Evolutionary conservation across 2,797 vertebrate genomes (phyloP).

Genomic region (Sphenodon punctatus): DNA sequence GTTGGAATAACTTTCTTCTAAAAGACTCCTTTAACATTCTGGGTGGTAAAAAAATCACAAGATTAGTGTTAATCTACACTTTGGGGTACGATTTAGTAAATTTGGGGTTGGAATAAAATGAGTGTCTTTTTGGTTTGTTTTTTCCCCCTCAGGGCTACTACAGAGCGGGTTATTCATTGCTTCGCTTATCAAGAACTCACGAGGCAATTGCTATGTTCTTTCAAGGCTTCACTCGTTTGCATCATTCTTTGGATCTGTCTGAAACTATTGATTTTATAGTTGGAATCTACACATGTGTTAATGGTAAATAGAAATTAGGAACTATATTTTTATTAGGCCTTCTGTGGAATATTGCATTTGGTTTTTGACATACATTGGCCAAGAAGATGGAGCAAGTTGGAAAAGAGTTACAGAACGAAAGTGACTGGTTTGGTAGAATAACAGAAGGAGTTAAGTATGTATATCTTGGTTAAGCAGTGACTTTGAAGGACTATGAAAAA

Average conservation of each 20-base stretch:
- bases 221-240: constrained; percentile 65
- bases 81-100: not conserved
- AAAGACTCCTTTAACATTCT: not conserved
- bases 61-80: not conserved
- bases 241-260: constrained; percentile 25
- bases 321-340: not conserved
- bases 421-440: not conserved
- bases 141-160: constrained; percentile 73
- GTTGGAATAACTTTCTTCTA: not conserved
- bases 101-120: not conserved
- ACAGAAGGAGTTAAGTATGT: not conserved
- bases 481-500: not conserved
- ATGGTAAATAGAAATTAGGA: constrained; percentile 56
- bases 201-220: constrained; percentile 66
- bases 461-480: not conserved
- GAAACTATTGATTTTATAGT: constrained; percentile 74
- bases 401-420: not conserved
- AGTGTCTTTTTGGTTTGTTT: not conserved
- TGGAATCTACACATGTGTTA: constrained; percentile 71
- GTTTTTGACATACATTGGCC: not conserved
- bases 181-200: constrained; percentile 44
- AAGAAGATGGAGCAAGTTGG: not conserved
- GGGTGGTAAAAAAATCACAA: not conserved
- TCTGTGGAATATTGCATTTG: too few relatives aligned
- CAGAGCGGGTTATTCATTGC: constrained; percentile 70